Evolutionary conservation across 2,797 vertebrate species (phyloP).

Genomic region (Orestias chungarensis): DNA sequence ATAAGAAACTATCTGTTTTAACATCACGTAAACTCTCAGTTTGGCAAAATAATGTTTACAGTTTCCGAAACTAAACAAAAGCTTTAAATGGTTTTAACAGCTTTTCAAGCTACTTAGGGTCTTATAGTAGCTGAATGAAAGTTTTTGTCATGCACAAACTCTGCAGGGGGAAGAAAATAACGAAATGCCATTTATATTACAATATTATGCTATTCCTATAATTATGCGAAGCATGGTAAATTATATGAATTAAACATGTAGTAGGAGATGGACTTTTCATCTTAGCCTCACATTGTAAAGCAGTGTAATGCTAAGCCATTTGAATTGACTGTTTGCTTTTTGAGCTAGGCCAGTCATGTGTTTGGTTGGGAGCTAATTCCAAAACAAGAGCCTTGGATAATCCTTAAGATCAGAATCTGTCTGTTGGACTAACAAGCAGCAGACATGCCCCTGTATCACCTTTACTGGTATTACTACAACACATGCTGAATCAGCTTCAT

Average conservation of each 20-base stretch:
- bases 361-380: slow-evolving; percentile 75
- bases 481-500: slow-evolving; percentile 29
- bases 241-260: slow-evolving; percentile 49
- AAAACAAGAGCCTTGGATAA: slow-evolving; percentile 72
- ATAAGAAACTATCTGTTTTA: background rate
- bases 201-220: slow-evolving; percentile 20
- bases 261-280: slow-evolving; percentile 64
- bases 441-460: slow-evolving; percentile 40
- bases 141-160: slow-evolving; percentile 35
- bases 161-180: slow-evolving; percentile 41
- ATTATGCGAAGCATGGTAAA: slow-evolving; percentile 54
- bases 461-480: slow-evolving; percentile 46
- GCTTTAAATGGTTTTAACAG: background rate
- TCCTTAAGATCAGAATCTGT: slow-evolving; percentile 64
- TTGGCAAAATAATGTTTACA: background rate
- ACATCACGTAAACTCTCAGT: background rate
- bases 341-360: slow-evolving; percentile 75
- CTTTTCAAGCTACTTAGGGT: background rate
- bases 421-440: slow-evolving; percentile 55
- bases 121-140: slow-evolving; percentile 16
- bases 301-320: slow-evolving; percentile 66
- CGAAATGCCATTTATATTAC: slow-evolving; percentile 10
- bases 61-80: background rate
- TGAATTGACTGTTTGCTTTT: slow-evolving; percentile 74
- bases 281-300: slow-evolving; percentile 65